phyloP scores from a whole-genome alignment of 2,797 vertebrate genomes.

The Parauchenoglanis ngamensis region DNA sequence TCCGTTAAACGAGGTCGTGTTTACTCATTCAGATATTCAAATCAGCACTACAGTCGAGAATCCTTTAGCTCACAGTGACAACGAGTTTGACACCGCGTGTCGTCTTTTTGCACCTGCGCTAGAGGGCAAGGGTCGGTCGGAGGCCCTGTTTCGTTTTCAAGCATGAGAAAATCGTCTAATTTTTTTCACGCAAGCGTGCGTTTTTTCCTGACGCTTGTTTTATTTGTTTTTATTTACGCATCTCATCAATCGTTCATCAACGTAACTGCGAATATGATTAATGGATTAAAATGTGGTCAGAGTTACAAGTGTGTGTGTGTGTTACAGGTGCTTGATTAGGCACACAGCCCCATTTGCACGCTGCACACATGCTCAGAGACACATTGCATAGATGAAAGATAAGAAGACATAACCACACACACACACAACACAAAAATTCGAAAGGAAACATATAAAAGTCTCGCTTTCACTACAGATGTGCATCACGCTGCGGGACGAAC shows the following conservation, averaged over 20 bases:
- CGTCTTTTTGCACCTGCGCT: constrained; percentile 13
- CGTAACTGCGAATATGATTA: constrained; percentile 9
- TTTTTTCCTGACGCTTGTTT: neutral
- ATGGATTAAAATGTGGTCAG: constrained; percentile 47
- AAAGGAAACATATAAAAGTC: constrained; percentile 42
- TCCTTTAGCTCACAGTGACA: constrained; percentile 34
- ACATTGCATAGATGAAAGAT: constrained; percentile 47
- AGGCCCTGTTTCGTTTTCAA: constrained; percentile 9
- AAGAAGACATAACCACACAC: constrained; percentile 65
- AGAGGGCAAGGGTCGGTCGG: neutral
- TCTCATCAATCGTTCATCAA: constrained; percentile 8
- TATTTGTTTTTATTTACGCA: constrained; percentile 8
- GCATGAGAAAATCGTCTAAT: constrained; percentile 3
- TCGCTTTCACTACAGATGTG: constrained; percentile 53
- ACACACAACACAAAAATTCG: constrained; percentile 59
- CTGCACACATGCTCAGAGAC: constrained; percentile 48
- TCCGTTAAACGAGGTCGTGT: constrained; percentile 19
- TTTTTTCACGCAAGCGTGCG: too few relatives aligned
- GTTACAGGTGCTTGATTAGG: constrained; percentile 74
- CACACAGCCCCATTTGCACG: constrained; percentile 68
- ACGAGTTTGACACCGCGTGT: neutral
- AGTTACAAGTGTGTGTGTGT: constrained; percentile 49
- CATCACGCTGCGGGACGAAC: constrained; percentile 34
- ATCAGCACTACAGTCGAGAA: constrained; percentile 44
- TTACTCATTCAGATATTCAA: constrained; percentile 40